Evolutionary conservation across 2,888 invertebrate species (phyloP), one percentile per base, ranked within the genome.

Genomic region (Lomographa bimaculata): DNA sequence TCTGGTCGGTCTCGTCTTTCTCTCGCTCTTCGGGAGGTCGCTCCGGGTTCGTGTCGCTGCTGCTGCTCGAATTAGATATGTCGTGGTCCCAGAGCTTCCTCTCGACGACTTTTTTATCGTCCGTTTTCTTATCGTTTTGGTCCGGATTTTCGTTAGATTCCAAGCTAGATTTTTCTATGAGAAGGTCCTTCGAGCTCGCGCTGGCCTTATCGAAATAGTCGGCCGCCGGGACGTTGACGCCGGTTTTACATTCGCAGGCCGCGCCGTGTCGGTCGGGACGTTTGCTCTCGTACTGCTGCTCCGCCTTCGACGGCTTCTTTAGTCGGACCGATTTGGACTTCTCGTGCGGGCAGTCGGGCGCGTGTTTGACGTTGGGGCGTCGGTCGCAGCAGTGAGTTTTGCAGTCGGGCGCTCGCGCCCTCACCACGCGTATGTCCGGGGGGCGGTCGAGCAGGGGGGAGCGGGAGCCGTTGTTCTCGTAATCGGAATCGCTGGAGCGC

Each of bases 151-250:
- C 91, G 57, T 85, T 90, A 3, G 91, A 90, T 65, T 85, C 89
- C 59, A 84, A 78, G 54, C 90, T 83, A 48, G 89, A 85, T 72
- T 90, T 90, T 58, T 91, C 92, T 79, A 94, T 83, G 6, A 93
- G 79, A 56, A 92, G 91, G 73, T 94, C 94, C 79, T 94, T 94
- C 6, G 94, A 94, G 61, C 92, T 93, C 11, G 93, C 93, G 66
- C 93, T 93, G 21, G 91, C 90, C 64, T 92, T 91, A 60, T 93
- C 93, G 46, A 91, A 91, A 53, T 91, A 85, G 58, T 87, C 86
- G 24, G 64, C 68, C 37, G 60, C 66, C 11, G 65, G 47, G 44
- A 68, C 71, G 54, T 30, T 46, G 1, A 43, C 27, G 17, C 19
- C 39, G 7, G 54, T 71, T 66, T 83, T 84, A 64, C 81, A 83